A percentile compares a stretch with the other conserved stretches of the same genome.
phyloP scores from a whole-genome alignment of 2,113 vertebrate species.

The Ochotona curzoniae region DNA sequence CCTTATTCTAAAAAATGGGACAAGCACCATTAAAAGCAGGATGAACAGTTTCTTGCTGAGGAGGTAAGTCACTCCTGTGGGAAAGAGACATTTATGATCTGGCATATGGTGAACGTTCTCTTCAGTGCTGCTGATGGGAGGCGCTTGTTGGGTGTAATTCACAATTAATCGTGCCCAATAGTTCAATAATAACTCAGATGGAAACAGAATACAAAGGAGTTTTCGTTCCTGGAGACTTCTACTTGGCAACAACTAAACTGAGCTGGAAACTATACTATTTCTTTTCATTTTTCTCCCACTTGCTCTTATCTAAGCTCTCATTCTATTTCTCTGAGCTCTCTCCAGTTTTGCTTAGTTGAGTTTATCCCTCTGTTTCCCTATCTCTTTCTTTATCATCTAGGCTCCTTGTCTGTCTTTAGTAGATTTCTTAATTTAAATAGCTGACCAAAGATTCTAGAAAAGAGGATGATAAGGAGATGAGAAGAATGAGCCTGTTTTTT shows the following conservation, averaged over 20 bases:
- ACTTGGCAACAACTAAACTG: slow-evolving; percentile 32
- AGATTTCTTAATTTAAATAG: slow-evolving; percentile 1
- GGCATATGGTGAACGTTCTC: slow-evolving; percentile 62
- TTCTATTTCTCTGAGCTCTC: accelerated
- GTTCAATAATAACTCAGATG: slow-evolving; percentile 68
- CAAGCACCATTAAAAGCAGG: slow-evolving; percentile 53
- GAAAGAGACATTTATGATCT: slow-evolving; percentile 62
- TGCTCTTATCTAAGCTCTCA: background rate
- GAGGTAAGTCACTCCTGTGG: slow-evolving; percentile 51
- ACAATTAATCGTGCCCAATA: slow-evolving; percentile 65
- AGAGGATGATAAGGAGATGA: background rate
- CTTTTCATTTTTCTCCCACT: background rate
- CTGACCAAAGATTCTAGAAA: background rate
- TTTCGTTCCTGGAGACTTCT: background rate
- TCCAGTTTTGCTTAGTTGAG: background rate
- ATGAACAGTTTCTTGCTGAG: slow-evolving; percentile 56
- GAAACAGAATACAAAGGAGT: slow-evolving; percentile 52
- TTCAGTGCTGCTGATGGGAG: background rate
- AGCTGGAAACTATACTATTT: background rate
- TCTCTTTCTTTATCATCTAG: background rate
- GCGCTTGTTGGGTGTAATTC: slow-evolving; percentile 60
- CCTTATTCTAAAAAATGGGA: slow-evolving; percentile 16
- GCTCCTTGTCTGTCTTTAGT: background rate
- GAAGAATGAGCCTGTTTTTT: background rate
- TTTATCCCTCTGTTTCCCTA: background rate